phyloP scores from a whole-genome alignment of 2,113 vertebrate species.

The Pluvialis apricaria region DNA sequence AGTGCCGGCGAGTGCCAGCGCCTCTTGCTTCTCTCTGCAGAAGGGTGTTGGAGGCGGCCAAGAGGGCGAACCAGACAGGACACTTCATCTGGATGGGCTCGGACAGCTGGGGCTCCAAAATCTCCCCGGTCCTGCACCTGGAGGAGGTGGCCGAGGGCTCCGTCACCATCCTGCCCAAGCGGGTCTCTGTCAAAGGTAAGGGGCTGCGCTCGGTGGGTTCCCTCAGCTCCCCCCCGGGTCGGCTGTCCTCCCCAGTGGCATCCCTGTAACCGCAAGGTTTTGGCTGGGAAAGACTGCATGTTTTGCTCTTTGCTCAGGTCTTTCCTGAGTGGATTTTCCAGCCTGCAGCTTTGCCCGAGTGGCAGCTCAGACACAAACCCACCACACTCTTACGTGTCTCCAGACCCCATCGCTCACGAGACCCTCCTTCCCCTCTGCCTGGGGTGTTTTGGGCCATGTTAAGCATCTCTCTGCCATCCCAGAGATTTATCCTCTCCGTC shows the following conservation, averaged over 20 bases:
- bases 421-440: background rate
- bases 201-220: background rate
- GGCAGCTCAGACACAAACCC: background rate
- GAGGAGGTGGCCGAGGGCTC: constrained; percentile 94
- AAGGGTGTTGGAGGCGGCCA: constrained; percentile 88
- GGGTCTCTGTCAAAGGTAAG: constrained; percentile 87
- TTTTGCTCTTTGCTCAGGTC: too few species aligned
- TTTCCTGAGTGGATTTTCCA: background rate
- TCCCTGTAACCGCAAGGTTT: background rate
- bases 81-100: constrained; percentile 98
- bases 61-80: constrained; percentile 90
- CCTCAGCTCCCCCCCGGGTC: background rate
- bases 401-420: rapidly evolving
- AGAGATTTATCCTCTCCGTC: background rate
- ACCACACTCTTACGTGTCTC: rapidly evolving
- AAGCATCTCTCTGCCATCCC: background rate
- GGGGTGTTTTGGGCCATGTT: rapidly evolving
- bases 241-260: rapidly evolving
- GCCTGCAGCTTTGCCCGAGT: background rate
- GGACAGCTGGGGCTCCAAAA: constrained; percentile 97
- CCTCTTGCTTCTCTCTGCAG: constrained; percentile 64
- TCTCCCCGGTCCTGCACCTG: constrained; percentile 86
- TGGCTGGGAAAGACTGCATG: background rate
- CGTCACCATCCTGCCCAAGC: constrained; percentile 90
- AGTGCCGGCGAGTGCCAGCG: background rate